Evolutionary conservation across 2,797 vertebrate species (phyloP).

Genomic region (Hapalemur alaotrensis): DNA sequence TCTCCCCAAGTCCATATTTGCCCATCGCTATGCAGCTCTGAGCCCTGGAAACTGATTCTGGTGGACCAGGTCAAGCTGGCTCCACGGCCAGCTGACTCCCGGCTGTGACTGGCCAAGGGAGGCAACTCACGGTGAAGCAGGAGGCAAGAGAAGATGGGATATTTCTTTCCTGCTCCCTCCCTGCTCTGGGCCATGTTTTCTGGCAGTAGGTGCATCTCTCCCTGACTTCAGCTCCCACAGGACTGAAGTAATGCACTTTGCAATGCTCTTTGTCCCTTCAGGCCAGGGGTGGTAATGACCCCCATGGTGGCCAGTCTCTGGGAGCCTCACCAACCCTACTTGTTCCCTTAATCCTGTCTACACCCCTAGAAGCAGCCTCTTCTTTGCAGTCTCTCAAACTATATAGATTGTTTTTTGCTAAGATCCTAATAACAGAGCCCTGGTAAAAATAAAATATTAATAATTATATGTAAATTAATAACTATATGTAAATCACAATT

Average conservation of each 20-base stretch:
- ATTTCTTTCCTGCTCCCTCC: not conserved
- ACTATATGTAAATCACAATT: not conserved
- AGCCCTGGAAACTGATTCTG: not conserved
- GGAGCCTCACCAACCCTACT: not conserved
- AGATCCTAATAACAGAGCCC: not conserved
- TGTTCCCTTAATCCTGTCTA: not conserved
- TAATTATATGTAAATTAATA: not conserved
- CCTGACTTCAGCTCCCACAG: not conserved
- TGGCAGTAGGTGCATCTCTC: not conserved
- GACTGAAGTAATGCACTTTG: not conserved
- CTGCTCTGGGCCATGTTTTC: not conserved
- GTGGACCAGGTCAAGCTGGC: not conserved
- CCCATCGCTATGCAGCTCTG: not conserved
- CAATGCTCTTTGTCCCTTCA: not conserved
- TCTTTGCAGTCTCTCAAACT: not conserved
- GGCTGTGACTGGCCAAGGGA: not conserved
- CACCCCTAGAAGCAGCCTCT: not conserved
- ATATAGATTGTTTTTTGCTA: not conserved
- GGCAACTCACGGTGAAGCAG: not conserved
- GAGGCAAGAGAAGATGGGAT: not conserved
- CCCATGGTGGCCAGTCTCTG: not conserved
- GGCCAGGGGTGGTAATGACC: not conserved
- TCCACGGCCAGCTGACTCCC: not conserved
- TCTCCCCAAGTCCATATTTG: not conserved
- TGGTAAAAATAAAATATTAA: not conserved